phyloP scores from a whole-genome alignment of 2,113 vertebrate species.

The Plectropomus leopardus region DNA sequence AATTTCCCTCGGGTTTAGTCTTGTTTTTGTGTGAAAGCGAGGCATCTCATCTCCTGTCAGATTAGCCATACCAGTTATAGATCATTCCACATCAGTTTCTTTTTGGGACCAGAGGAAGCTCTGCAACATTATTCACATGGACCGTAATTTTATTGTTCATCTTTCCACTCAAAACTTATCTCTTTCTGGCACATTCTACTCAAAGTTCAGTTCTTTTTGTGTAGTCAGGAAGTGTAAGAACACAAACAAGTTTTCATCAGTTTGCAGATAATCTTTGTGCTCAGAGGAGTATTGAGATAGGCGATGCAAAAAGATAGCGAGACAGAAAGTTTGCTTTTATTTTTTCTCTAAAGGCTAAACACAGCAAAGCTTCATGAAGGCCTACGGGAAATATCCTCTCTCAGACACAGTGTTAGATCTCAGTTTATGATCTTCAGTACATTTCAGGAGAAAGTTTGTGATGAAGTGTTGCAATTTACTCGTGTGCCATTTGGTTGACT shows the following conservation, averaged over 20 bases:
- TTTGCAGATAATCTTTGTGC: slow-evolving; percentile 36
- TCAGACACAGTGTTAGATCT: neutral
- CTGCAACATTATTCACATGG: neutral
- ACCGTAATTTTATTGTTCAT: slow-evolving; percentile 15
- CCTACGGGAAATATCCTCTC: neutral
- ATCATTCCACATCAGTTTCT: slow-evolving; percentile 26
- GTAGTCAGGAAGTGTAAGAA: slow-evolving; percentile 6
- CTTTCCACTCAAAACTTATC: slow-evolving; percentile 18
- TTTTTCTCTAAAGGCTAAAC: slow-evolving; percentile 11
- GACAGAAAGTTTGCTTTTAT: slow-evolving; percentile 11
- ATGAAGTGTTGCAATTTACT: slow-evolving; percentile 28
- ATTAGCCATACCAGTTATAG: slow-evolving; percentile 30
- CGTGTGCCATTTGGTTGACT: slow-evolving; percentile 22
- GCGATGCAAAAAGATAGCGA: slow-evolving; percentile 21
- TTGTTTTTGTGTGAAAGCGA: slow-evolving; percentile 22
- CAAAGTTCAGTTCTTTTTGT: slow-evolving; percentile 4
- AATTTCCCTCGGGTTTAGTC: slow-evolving; percentile 24
- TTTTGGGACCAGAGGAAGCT: slow-evolving; percentile 20
- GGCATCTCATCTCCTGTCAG: slow-evolving; percentile 50
- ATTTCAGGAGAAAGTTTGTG: neutral
- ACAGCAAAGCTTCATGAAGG: neutral
- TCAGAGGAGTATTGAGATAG: slow-evolving; percentile 27
- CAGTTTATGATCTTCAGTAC: neutral
- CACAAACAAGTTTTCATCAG: slow-evolving; percentile 22
- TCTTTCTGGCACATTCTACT: slow-evolving; percentile 31